Conservation (phyloP, 2,888 invertebrate genomes). For the Colostygia pectinataria region DNA sequence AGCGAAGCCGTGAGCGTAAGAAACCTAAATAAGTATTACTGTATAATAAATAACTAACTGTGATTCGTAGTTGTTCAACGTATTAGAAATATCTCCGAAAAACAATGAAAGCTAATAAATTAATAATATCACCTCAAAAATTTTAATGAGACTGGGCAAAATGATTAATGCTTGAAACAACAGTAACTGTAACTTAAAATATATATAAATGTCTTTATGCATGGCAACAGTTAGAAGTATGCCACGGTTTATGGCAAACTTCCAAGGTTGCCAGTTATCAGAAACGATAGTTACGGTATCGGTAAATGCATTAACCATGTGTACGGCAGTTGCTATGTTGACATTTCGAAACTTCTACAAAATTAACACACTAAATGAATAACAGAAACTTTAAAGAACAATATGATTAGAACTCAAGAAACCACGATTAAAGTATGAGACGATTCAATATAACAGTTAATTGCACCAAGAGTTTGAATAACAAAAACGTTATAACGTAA, state of each 20-base stretch:
- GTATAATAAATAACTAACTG: no score
- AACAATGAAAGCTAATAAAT: no score
- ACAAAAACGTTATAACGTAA: slow-evolving; percentile 36
- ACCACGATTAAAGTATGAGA: no score
- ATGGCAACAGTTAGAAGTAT: slow-evolving; percentile 29
- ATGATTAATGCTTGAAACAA: background rate
- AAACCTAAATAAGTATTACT: no score
- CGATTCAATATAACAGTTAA: slow-evolving; percentile 4
- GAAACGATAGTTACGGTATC: slow-evolving; percentile 41
- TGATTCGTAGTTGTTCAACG: no score
- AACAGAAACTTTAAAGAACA: no score
- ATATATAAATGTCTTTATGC: background rate
- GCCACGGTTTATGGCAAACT: slow-evolving; percentile 35
- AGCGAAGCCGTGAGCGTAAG: no score
- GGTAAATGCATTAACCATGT: slow-evolving; percentile 45
- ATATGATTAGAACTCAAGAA: no score
- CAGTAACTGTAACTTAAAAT: background rate
- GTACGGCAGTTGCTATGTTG: slow-evolving; percentile 32
- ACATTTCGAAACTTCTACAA: slow-evolving; percentile 23
- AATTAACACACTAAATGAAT: background rate
- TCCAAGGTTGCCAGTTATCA: slow-evolving; percentile 49
- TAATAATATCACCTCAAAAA: no score
- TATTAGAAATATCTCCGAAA: no score
- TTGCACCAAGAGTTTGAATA: slow-evolving; percentile 10
- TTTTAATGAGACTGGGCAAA: background rate